phyloP scores from a whole-genome alignment of 2,113 vertebrate genomes.

The Pelvicachromis taeniatus region DNA sequence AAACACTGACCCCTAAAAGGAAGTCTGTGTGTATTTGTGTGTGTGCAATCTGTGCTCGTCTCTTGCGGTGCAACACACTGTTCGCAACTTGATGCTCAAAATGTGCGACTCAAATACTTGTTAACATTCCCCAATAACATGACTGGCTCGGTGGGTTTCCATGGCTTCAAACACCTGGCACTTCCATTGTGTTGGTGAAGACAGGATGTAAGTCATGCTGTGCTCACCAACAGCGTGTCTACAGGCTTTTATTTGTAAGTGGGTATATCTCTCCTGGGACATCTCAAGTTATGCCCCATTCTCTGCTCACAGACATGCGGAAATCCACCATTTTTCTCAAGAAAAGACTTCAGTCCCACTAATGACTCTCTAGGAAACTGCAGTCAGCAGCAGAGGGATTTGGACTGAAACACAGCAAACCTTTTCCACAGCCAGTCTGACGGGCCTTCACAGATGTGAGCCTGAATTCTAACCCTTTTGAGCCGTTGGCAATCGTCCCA shows the following conservation, averaged over 20 bases:
- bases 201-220: slow-evolving; percentile 5
- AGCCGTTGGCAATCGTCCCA: not conserved
- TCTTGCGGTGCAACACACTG: not conserved
- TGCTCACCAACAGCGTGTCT: not conserved
- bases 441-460: not conserved
- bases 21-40: not conserved
- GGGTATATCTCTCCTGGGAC: slow-evolving; percentile 21
- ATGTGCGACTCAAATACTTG: not conserved
- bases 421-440: slow-evolving; percentile 14
- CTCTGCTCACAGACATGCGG: slow-evolving; percentile 31
- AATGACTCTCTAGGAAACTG: slow-evolving; percentile 57
- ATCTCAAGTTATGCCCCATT: slow-evolving; percentile 18
- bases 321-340: slow-evolving; percentile 45
- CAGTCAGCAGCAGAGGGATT: slow-evolving; percentile 46
- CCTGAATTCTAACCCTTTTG: not conserved
- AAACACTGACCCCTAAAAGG: slow-evolving; percentile 31
- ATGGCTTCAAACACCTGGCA: not conserved
- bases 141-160: not conserved
- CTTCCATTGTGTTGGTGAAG: slow-evolving; percentile 3
- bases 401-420: not conserved
- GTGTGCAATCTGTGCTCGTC: not conserved
- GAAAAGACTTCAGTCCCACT: slow-evolving; percentile 8
- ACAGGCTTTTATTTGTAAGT: slow-evolving; percentile 24
- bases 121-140: not conserved
- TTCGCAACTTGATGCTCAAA: not conserved